Percentiles rank a stretch among this genome's conserved stretches.
Conservation (phyloP, 1,140 invertebrate species). For the Andrena cerasifolii region DNA sequence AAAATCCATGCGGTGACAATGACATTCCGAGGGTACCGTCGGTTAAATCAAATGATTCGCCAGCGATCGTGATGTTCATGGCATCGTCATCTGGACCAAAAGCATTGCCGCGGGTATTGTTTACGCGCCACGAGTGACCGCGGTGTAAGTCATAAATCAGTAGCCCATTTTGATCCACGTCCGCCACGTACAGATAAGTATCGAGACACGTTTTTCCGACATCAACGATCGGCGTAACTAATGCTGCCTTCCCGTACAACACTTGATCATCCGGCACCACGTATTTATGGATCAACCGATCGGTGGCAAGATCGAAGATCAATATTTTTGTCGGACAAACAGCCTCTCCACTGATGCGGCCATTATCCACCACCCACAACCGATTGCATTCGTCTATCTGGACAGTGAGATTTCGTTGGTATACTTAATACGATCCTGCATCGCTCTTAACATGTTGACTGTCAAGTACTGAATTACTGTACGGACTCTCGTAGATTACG, state of each 20-base stretch:
- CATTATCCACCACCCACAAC: conserved; percentile 84
- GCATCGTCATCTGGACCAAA: conserved; percentile 78
- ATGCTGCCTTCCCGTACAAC: conserved; percentile 71
- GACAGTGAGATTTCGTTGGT: conserved; percentile 50
- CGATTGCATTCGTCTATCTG: conserved; percentile 85
- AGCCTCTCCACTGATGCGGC: conserved; percentile 77
- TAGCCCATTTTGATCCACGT: conserved; percentile 78
- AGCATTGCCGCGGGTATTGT: conserved; percentile 78
- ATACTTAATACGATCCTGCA: neutral
- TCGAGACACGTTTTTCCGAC: conserved; percentile 77
- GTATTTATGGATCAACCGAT: conserved; percentile 82
- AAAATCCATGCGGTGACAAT: conserved; percentile 78
- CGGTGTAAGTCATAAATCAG: conserved; percentile 76
- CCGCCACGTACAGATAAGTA: conserved; percentile 79
- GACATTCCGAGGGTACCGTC: conserved; percentile 80
- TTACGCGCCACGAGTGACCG: conserved; percentile 78
- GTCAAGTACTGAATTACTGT: too few relatives aligned
- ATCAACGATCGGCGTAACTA: conserved; percentile 79
- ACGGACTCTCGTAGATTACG: too few relatives aligned
- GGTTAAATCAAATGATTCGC: conserved; percentile 77
- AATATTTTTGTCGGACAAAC: conserved; percentile 83
- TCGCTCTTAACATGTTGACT: neutral
- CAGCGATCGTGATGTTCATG: conserved; percentile 78
- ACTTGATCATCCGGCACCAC: conserved; percentile 74
- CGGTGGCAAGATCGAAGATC: conserved; percentile 83